Evolutionary conservation across 2,888 invertebrate species (phyloP).

Genomic region (Epirrhoe alternata): DNA sequence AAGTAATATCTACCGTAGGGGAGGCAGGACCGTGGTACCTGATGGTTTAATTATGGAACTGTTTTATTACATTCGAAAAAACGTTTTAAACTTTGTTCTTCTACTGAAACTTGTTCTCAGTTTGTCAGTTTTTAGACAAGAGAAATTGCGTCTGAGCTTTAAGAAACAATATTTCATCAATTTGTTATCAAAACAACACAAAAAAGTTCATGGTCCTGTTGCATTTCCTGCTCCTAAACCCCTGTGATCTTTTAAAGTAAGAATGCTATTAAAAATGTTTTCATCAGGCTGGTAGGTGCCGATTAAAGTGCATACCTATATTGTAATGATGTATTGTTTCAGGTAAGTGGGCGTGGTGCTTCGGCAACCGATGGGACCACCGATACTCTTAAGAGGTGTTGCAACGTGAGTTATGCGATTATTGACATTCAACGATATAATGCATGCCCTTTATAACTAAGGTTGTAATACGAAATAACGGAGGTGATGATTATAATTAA

Average conservation of each 20-base stretch:
- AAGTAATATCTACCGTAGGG: too few relatives aligned
- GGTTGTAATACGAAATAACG: constrained; percentile 41
- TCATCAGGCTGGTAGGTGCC: constrained; percentile 54
- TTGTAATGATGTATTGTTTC: constrained; percentile 84
- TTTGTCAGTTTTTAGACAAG: too few relatives aligned
- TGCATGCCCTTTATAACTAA: constrained; percentile 44
- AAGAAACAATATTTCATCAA: too few relatives aligned
- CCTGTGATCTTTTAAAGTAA: background rate
- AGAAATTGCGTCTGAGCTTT: too few relatives aligned
- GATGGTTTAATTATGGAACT: too few relatives aligned
- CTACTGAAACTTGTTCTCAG: too few relatives aligned
- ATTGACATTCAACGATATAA: constrained; percentile 55
- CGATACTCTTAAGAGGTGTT: constrained; percentile 69
- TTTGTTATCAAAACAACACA: background rate
- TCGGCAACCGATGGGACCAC: constrained; percentile 64
- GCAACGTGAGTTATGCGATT: constrained; percentile 73
- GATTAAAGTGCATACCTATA: constrained; percentile 65
- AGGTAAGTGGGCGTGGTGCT: constrained; percentile 78
- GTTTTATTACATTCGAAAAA: too few relatives aligned
- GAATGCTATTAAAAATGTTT: constrained; percentile 29
- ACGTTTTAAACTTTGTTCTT: too few relatives aligned
- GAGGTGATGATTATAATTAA: constrained; percentile 5
- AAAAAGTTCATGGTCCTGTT: background rate
- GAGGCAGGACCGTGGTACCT: too few relatives aligned
- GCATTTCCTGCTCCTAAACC: background rate